Conservation (phyloP, 2,888 invertebrate species). For the Cosmia trapezina region DNA sequence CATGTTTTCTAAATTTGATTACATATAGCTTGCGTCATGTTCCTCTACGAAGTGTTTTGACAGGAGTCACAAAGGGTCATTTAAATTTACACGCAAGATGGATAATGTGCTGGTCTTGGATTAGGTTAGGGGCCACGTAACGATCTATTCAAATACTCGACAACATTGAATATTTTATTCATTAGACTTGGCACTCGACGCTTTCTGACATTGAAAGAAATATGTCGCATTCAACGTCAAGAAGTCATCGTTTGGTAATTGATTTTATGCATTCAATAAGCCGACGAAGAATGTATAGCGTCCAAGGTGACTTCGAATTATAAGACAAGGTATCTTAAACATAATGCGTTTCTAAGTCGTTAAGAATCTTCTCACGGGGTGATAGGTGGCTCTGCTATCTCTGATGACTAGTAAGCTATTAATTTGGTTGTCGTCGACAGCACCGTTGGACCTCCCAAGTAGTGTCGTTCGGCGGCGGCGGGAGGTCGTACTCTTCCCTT, state of each 20-base stretch:
- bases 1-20: conserved; percentile 56
- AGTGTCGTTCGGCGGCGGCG: conserved; percentile 70
- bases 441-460: conserved; percentile 84
- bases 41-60: conserved; percentile 55
- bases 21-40: conserved; percentile 45
- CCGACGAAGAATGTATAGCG: conserved; percentile 47
- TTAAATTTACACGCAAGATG: conserved; percentile 72
- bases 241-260: conserved; percentile 69
- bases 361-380: conserved; percentile 74
- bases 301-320: conserved; percentile 52
- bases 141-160: conserved; percentile 81
- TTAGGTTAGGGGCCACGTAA: conserved; percentile 73
- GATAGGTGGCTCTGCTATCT: conserved; percentile 73
- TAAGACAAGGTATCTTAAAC: conserved; percentile 56
- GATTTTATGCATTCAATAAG: conserved; percentile 70
- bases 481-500: conserved; percentile 75
- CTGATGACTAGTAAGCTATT: conserved; percentile 79
- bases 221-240: conserved; percentile 65
- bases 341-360: conserved; percentile 62
- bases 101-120: conserved; percentile 68
- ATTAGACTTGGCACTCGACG: conserved; percentile 66
- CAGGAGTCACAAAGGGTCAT: conserved; percentile 79
- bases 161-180: conserved; percentile 80
- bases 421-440: conserved; percentile 74
- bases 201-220: conserved; percentile 68